A percentile compares a stretch with the other conserved stretches of the same genome.
Evolutionary conservation across 2,113 vertebrate genomes (phyloP).

Genomic region (Mustelus asterias): DNA sequence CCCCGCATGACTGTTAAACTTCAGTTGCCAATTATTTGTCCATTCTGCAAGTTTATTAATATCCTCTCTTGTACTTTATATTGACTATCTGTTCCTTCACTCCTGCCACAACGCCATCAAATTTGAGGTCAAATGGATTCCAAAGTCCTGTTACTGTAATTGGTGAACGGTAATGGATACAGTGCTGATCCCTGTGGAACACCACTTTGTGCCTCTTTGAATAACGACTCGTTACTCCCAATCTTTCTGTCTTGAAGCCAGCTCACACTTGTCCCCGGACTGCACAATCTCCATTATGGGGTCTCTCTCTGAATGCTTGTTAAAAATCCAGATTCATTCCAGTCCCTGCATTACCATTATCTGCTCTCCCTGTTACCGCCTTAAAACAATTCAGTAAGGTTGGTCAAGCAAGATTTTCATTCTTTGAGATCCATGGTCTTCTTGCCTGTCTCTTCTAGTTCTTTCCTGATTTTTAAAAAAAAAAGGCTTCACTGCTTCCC

Average conservation of each 20-base stretch:
- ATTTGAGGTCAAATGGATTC: not conserved
- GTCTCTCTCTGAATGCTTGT: no score
- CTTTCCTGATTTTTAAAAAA: not conserved
- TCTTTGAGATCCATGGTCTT: not conserved
- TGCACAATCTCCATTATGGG: no score
- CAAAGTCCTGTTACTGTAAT: not conserved
- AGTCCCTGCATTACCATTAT: no score
- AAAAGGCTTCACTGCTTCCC: not conserved
- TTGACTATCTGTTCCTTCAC: not conserved
- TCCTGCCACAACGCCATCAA: not conserved
- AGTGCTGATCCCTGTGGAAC: not conserved
- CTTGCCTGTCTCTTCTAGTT: not conserved
- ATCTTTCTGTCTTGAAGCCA: not conserved
- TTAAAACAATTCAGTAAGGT: no score
- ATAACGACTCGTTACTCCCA: not conserved
- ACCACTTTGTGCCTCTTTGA: not conserved
- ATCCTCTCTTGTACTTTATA: not conserved
- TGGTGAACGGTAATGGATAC: not conserved
- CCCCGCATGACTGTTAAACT: no score
- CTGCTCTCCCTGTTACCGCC: no score
- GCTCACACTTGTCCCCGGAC: no score
- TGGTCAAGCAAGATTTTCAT: no score
- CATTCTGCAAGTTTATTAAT: not conserved
- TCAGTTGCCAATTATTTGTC: no score
- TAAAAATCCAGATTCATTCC: no score